Evolutionary conservation across 92 coral and sea anemone species (phyloP).

Genomic region (Muricea muricata): DNA sequence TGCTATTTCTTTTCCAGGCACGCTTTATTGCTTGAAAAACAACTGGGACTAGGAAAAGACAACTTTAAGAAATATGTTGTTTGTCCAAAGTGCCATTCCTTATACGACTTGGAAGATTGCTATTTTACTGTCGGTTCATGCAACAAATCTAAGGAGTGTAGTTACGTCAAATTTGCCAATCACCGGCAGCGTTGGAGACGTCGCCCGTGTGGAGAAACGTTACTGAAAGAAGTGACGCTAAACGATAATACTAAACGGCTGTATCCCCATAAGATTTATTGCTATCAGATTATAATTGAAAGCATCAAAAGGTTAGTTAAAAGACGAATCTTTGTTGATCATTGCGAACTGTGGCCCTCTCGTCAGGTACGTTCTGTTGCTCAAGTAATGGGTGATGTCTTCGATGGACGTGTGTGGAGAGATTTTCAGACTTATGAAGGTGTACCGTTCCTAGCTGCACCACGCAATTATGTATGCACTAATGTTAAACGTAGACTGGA

Average conservation of each 20-base stretch:
- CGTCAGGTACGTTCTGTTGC: slow-evolving; percentile 44
- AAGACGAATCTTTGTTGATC: slow-evolving; percentile 59
- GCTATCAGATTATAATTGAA: slow-evolving; percentile 62
- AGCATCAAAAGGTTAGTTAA: slow-evolving; percentile 43
- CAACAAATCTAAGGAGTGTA: slow-evolving; percentile 45
- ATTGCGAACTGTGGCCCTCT: slow-evolving; percentile 69
- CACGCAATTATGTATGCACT: slow-evolving; percentile 33
- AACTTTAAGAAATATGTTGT: slow-evolving; percentile 70
- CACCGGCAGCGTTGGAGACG: slow-evolving; percentile 70
- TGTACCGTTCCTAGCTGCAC: slow-evolving; percentile 7
- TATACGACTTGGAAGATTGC: slow-evolving; percentile 75
- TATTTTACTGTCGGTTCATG: slow-evolving; percentile 20
- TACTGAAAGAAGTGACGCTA: slow-evolving; percentile 63
- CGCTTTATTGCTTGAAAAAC: slow-evolving; percentile 37
- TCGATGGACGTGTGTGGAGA: slow-evolving; percentile 53
- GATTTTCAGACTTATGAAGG: slow-evolving; percentile 40
- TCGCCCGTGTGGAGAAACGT: slow-evolving; percentile 58
- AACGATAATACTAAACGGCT: slow-evolving; percentile 57
- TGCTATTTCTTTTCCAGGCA: background rate
- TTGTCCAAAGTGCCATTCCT: slow-evolving; percentile 59
- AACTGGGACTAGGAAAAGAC: slow-evolving; percentile 66
- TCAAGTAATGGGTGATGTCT: slow-evolving; percentile 69
- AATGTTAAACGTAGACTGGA: slow-evolving; percentile 67
- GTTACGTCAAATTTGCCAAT: slow-evolving; percentile 52
- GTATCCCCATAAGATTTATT: slow-evolving; percentile 68